Evolutionary conservation across 2,888 invertebrate genomes (phyloP).

Genomic region (Patella caerulea): DNA sequence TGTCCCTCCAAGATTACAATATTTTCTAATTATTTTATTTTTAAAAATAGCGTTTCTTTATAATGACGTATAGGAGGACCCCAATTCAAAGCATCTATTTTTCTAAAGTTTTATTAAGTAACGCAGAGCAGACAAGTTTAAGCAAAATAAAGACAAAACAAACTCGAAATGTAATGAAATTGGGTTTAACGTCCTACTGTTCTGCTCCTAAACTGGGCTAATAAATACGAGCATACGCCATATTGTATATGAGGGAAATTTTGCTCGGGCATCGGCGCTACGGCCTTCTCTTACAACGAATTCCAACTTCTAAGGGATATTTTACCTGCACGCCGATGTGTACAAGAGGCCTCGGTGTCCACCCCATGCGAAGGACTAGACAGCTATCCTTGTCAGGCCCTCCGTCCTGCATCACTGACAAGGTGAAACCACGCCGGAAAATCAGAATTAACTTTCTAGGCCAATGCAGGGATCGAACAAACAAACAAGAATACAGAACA

Average conservation of each 20-base stretch:
- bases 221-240: not conserved
- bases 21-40: too few relatives aligned
- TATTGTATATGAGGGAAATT: not conserved
- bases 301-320: not conserved
- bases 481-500: too few relatives aligned
- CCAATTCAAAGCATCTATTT: too few relatives aligned
- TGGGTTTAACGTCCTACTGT: not conserved
- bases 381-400: not conserved
- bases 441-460: too few relatives aligned
- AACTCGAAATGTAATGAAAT: not conserved
- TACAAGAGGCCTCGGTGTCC: not conserved
- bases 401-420: not conserved
- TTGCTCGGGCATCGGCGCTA: not conserved
- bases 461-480: too few relatives aligned
- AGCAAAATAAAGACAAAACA: not conserved
- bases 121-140: too few relatives aligned
- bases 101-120: too few relatives aligned
- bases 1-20: too few relatives aligned
- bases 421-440: not conserved
- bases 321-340: not conserved
- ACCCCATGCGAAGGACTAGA: too few relatives aligned
- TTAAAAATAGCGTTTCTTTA: too few relatives aligned
- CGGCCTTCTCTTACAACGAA: not conserved
- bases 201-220: not conserved
- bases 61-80: too few relatives aligned